Evolutionary conservation across 2,888 invertebrate species (phyloP).

Genomic region (Troides aeacus): DNA sequence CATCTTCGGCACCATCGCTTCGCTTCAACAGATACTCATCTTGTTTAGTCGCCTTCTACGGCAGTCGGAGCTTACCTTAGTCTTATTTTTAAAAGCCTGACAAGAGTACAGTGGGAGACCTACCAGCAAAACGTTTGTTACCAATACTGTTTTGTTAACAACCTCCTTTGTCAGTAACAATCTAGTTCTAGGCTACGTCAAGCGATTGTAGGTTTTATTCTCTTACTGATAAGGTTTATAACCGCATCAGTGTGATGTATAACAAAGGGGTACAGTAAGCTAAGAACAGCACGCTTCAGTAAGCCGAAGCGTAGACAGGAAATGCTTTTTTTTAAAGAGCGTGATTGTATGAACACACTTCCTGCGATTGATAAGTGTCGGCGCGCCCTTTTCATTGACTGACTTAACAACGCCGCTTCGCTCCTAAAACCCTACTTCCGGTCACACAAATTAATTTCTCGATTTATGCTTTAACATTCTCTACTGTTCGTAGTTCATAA

Average conservation of each 20-base stretch:
- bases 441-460: neutral
- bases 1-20: too few species aligned
- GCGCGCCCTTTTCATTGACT: constrained; percentile 11
- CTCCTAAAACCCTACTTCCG: neutral
- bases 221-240: neutral
- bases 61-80: too few species aligned
- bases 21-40: too few species aligned
- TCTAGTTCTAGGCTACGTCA: neutral
- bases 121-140: neutral
- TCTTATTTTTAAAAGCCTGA: too few species aligned
- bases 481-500: too few species aligned
- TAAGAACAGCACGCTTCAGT: constrained; percentile 18
- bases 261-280: constrained; percentile 14
- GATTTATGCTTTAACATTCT: too few species aligned
- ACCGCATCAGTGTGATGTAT: neutral
- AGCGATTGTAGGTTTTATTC: neutral
- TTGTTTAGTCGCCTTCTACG: too few species aligned
- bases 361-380: constrained; percentile 24
- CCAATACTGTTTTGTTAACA: constrained; percentile 7
- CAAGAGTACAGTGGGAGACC: too few species aligned
- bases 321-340: constrained; percentile 19
- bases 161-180: constrained; percentile 4
- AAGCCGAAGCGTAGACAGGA: constrained; percentile 26
- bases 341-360: constrained; percentile 25
- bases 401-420: too few species aligned